Conservation (phyloP, 2,113 vertebrate genomes). For the Delphinus delphis region DNA sequence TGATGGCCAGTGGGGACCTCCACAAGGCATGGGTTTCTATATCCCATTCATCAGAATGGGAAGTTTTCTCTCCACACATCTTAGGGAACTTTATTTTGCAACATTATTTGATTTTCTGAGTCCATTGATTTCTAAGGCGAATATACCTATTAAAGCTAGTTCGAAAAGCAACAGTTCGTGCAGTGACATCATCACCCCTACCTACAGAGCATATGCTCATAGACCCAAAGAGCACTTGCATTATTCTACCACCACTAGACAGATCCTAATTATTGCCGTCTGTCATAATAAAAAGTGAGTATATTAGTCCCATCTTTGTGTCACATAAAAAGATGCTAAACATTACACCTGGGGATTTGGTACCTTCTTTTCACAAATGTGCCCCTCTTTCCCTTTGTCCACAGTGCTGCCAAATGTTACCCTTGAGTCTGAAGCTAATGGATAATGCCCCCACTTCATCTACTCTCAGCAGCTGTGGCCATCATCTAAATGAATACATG, state of each 20-base stretch:
- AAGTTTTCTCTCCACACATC: not conserved
- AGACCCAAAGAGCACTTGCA: not conserved
- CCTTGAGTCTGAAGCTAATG: constrained; percentile 52
- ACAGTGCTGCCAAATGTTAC: not conserved
- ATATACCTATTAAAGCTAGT: not conserved
- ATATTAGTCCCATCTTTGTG: not conserved
- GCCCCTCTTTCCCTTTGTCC: not conserved
- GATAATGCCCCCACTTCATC: not conserved
- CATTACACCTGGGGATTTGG: not conserved
- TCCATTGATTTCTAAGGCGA: not conserved
- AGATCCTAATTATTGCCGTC: not conserved
- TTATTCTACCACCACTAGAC: not conserved
- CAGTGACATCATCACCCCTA: not conserved
- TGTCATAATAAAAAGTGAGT: not conserved
- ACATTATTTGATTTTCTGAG: not conserved
- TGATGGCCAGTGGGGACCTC: not conserved
- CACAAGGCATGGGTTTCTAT: not conserved
- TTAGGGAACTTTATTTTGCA: constrained; percentile 25
- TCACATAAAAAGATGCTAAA: not conserved
- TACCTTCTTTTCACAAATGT: constrained; percentile 33
- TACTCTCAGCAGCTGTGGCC: constrained; percentile 59
- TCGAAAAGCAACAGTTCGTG: not conserved
- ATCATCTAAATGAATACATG: constrained; percentile 58
- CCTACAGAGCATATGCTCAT: not conserved
- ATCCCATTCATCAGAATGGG: not conserved